Conservation (phyloP, 2,797 vertebrate genomes). For the Parotocinclus haroldoi region DNA sequence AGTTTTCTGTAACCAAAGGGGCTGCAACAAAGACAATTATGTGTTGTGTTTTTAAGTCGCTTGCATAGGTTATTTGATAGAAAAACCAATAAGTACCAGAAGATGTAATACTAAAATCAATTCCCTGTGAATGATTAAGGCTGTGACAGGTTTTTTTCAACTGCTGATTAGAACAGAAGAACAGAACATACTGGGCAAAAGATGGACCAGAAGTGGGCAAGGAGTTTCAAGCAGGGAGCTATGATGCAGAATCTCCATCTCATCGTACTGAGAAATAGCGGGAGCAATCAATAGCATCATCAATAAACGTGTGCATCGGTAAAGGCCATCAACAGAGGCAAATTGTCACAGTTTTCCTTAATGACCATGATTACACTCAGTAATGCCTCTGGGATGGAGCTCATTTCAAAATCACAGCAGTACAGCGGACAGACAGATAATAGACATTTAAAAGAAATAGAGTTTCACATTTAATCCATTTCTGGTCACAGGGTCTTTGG, state of each 20-base stretch:
- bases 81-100: constrained; percentile 1
- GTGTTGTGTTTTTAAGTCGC: constrained; percentile 16
- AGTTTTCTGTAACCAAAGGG: background rate
- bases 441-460: background rate
- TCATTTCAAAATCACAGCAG: background rate
- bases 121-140: constrained; percentile 13
- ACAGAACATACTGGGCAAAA: background rate
- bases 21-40: constrained; percentile 5
- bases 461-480: too few species aligned
- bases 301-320: constrained; percentile 1
- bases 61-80: constrained; percentile 6
- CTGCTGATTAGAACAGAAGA: background rate
- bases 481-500: too few species aligned
- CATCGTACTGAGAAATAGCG: constrained; percentile 5
- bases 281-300: constrained; percentile 1
- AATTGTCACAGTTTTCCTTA: background rate
- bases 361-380: constrained; percentile 10
- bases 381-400: background rate
- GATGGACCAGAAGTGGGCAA: background rate
- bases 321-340: constrained; percentile 3
- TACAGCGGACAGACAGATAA: constrained; percentile 3
- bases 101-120: constrained; percentile 24
- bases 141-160: background rate
- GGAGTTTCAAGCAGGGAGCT: background rate
- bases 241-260: background rate